phyloP scores from a whole-genome alignment of 2,888 invertebrate genomes.

The Trachelus stipa region DNA sequence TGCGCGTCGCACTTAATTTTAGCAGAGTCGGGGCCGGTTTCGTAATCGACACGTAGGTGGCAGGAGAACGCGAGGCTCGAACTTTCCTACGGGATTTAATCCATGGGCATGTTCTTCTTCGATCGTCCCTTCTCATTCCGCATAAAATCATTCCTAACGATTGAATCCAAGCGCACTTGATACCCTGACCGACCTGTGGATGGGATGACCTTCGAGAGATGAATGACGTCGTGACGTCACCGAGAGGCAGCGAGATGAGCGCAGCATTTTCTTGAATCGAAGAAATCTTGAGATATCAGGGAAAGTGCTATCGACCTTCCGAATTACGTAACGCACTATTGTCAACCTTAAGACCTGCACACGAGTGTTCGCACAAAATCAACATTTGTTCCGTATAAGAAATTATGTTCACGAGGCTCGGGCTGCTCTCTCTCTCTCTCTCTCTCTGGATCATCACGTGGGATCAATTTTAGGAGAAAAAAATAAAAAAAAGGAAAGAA shows the following conservation, averaged over 20 bases:
- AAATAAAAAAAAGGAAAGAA: too few relatives aligned
- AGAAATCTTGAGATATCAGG: neutral
- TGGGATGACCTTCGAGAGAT: neutral
- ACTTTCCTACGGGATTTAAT: neutral
- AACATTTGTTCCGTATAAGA: too few relatives aligned
- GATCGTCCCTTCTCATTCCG: neutral
- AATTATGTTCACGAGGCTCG: neutral
- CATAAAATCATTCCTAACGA: neutral
- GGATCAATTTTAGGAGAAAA: neutral
- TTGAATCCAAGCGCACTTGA: neutral
- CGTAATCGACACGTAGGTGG: neutral
- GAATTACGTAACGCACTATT: neutral
- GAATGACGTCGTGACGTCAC: neutral
- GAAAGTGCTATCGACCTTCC: neutral
- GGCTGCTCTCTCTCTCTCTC: neutral
- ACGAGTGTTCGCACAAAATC: too few relatives aligned
- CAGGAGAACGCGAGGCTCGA: neutral
- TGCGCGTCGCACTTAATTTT: neutral
- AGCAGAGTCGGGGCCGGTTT: neutral
- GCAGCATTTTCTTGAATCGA: neutral
- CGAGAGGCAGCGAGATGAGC: neutral
- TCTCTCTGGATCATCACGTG: neutral
- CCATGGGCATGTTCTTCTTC: neutral
- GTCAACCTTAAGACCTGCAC: neutral
- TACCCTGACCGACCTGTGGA: neutral